Base-by-base conservation (phyloP, 2,888 invertebrate species). In the Campopleginae sp. region DNA sequence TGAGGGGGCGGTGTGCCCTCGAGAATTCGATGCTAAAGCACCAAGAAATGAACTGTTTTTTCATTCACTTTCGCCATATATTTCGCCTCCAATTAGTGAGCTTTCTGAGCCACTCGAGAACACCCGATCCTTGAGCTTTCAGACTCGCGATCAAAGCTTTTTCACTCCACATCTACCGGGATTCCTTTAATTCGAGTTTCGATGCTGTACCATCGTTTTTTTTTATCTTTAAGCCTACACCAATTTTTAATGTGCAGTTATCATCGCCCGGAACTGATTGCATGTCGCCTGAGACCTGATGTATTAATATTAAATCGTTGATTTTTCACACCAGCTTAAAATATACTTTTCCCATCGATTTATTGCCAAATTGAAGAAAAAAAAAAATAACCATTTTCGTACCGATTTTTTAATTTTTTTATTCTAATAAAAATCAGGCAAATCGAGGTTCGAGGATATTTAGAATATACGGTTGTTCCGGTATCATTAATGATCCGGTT, bases 71-170 rank as follows among this genome's bases (percentile, higher is more conserved):
- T 72, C n/a, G 66, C 48, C 48, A 65, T 71, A 68, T 2, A 76
- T 72, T 84, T 61, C 46, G 76, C 71, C 72, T 84, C 80, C 84
- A 84, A 84, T 84, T 84, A 84, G 84, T 31, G 80, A 33, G 72
- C 65, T 51, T 33, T 33, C 65, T 58, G 19, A 48, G 42, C 54
- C 71, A 44, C 31, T 61, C 23, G 71, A 72, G 71, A 33, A 5
- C 48, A 6, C 23, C 23, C 54, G 63, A 33, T 66, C 54, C 76
- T 77, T 46, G 58, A 80, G 77, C 42, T 76, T 80, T 76, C 38
- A 63, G 74, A 33, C 58, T 17, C 75, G 46, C 27, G 23, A 48
- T 12, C 66, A 27, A 71, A 72, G 76, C 84, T 77, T 72, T 63
- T 75, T 27, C 17, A n/a, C 42, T 33, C 72, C n/a, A 58, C 27